phyloP scores from a whole-genome alignment of 2,888 invertebrate species.

The Hyles lineata region DNA sequence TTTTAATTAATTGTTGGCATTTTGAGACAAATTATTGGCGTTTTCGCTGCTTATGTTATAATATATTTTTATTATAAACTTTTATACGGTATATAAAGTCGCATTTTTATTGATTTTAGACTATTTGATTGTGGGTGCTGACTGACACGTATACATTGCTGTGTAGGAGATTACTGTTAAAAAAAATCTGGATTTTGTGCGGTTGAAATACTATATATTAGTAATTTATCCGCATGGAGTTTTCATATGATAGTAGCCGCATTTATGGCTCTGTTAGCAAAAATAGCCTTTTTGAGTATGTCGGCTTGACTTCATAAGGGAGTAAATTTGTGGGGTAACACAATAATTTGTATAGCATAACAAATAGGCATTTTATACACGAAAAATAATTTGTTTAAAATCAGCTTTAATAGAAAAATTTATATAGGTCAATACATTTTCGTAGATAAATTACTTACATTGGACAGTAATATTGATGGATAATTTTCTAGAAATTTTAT shows the following conservation, averaged over 20 bases:
- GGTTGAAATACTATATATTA: neutral
- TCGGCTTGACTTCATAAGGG: neutral
- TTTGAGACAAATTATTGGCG: conserved; percentile 21
- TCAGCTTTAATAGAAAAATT: neutral
- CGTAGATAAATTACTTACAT: neutral
- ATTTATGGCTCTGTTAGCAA: neutral
- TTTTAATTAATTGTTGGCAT: conserved; percentile 25
- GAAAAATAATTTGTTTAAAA: neutral
- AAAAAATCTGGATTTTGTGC: neutral
- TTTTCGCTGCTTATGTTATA: neutral
- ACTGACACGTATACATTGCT: neutral
- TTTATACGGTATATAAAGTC: neutral
- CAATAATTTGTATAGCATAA: neutral
- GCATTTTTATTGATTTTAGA: neutral
- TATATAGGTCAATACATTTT: neutral
- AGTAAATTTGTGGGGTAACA: neutral
- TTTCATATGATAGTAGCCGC: neutral
- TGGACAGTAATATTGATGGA: no score
- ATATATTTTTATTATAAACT: neutral
- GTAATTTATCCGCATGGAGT: neutral
- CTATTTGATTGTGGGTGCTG: neutral
- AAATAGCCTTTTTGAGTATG: neutral
- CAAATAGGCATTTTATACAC: neutral
- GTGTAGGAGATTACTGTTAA: neutral
- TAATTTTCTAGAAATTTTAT: no score